Percentiles rank a stretch among this genome's conserved stretches.
Conservation (phyloP, 2,797 vertebrate species). For the Anomalospiza imberbis region DNA sequence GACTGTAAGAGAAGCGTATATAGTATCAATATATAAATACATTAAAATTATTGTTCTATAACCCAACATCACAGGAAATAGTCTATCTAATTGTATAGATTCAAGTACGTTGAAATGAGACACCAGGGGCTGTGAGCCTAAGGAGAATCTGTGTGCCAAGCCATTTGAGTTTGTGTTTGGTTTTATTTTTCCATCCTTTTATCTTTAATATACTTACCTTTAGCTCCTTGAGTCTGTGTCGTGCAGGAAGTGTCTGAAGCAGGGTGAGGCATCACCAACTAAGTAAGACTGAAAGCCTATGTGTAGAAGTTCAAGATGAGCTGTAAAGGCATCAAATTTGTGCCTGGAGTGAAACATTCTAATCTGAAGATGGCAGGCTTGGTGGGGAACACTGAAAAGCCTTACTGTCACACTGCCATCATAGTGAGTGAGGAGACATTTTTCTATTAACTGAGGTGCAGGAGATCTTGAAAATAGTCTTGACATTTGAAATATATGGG, state of each 20-base stretch:
- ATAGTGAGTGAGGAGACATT: background rate
- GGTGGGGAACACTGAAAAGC: background rate
- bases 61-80: background rate
- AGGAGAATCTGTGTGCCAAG: background rate
- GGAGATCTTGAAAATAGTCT: background rate
- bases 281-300: background rate
- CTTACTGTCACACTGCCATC: background rate
- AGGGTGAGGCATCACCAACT: background rate
- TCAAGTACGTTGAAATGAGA: background rate
- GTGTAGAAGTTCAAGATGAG: background rate
- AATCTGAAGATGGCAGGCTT: background rate
- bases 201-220: fast-evolving
- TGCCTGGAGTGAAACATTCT: background rate
- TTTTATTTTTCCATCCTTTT: background rate
- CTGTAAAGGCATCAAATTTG: background rate
- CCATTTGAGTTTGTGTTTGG: background rate
- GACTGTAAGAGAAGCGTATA: background rate
- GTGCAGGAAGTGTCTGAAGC: background rate
- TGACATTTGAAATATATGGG: background rate
- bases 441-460: background rate
- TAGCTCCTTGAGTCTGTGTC: background rate
- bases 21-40: background rate
- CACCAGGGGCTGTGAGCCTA: background rate
- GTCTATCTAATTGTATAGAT: background rate
- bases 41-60: background rate